Evolutionary conservation across 64 coral and sea anemone genomes (phyloP), one percentile per base, ranked within the genome.

Genomic region (Actinia tenebrosa): DNA sequence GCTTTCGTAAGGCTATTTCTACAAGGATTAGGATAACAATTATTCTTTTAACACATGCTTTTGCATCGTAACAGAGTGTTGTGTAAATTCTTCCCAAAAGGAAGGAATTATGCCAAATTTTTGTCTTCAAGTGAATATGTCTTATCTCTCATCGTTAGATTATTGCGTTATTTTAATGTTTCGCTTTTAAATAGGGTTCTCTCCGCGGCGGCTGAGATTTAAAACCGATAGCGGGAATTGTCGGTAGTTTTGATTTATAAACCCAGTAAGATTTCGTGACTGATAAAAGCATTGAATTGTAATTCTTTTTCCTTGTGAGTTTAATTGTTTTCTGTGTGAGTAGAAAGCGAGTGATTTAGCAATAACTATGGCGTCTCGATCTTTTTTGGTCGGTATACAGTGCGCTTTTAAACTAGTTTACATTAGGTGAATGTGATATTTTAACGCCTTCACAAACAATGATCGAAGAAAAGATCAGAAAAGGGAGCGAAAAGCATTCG

Each of bases 251-350:
- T 75, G 69, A 42, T 75, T 75, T 75, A 75, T 66, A 75, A 8
- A 75, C 10, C 69, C 69, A 27, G 10, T 1, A 11, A 15, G 69
- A 75, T 75, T 75, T 42, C 7, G 10, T 14, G 26, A 2, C 3
- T 75, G 69, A 75, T 75, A 75, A 75, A 27, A 25, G 7, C 69
- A 30, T 75, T 75, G 69, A 75, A 42, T 75, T 75, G 69, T 75
- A 75, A 75, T 42, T 75, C 69, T 42, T 42, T 75, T 75, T 75
- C 42, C 25, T 42, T 42, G n/a, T 23, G 69, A 75, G 10, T 25
- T 66, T 75, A 75, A 75, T 75, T 75, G 26, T 75, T 75, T 10
- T 18, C 13, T 42, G 37, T 30, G 64, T 69, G 30, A 37, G 25
- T 75, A 26, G 69, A 75, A 75, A 14, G 69, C 26, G n/a, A 15